These are phyloP conservation scores for Pegea sp. DNA, from an alignment of 23 tunicate genomes.

Conservation along the genomic window DNA sequence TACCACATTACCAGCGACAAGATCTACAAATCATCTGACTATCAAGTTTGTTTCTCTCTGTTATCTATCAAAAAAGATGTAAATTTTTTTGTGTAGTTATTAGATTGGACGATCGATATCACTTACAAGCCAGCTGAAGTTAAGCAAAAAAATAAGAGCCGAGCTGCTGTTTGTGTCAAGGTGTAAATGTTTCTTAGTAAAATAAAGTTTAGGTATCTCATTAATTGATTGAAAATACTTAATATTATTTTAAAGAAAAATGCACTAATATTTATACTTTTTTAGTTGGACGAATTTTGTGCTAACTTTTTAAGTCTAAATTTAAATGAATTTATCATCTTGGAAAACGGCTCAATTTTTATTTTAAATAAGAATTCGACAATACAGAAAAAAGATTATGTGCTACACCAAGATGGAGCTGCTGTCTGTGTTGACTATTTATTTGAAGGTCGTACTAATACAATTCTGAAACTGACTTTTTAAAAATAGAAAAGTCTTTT, in stretches of 20 bases:
- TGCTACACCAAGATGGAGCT: conserved; percentile 7
- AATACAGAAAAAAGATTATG: conserved; percentile 19
- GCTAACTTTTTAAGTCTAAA: too few relatives aligned
- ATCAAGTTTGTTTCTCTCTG: background rate
- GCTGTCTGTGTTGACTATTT: conserved; percentile 43
- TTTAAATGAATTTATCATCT: conserved; percentile 24
- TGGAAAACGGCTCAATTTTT: conserved; percentile 32
- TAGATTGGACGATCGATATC: conserved; percentile 45
- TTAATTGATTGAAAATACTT: too few relatives aligned
- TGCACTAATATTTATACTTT: too few relatives aligned
- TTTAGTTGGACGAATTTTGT: too few relatives aligned
- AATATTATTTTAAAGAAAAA: too few relatives aligned
- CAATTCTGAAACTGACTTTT: too few relatives aligned
- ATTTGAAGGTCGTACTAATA: background rate
- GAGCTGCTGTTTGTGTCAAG: conserved; percentile 45
- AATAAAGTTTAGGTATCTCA: too few relatives aligned
- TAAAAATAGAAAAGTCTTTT: too few relatives aligned
- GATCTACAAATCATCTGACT: background rate
- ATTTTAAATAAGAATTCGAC: conserved; percentile 12
- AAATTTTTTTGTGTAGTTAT: conserved; percentile 12
- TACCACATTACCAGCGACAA: too few relatives aligned
- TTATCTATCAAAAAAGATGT: background rate
- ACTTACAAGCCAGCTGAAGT: conserved; percentile 4
- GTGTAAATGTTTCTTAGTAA: too few relatives aligned
- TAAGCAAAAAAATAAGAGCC: conserved; percentile 14